Evolutionary conservation across 2,888 invertebrate genomes (phyloP), one percentile per base, ranked within the genome.

Genomic region (Horisme vitalbata): DNA sequence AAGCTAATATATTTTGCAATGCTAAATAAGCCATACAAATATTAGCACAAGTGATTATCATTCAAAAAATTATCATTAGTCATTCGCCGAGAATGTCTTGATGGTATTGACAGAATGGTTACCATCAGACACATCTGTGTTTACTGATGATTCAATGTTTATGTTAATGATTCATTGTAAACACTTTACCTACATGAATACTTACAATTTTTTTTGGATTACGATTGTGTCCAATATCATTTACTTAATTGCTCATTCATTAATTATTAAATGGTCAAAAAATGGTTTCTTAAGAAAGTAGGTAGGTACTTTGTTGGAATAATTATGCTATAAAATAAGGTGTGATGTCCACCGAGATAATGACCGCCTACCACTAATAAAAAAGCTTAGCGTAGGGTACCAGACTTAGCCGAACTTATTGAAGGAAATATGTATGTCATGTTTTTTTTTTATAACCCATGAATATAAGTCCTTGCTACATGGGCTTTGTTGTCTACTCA

Each of bases 141-240:
- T 63, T 59, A 27, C 33, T 38, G 38, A 65, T 75, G 78, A 79
- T 52, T 78, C 72, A 79, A 72, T 69, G 65, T 59, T 36, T 50
- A 50, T 31, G 49, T 62, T 59, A 65, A 64, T 75, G 78, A 79
- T 50, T 76, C 73, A 79, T 71, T 69, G 63, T 58, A 54, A 61
- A 69, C 68, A 72, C 60, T 69, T 59, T 14, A 30, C 18, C 28
- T n/a, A n/a, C n/a, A n/a, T n/a, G n/a, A n/a, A n/a, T n/a, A n/a
- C n/a, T n/a, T n/a, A n/a, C n/a, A n/a, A n/a, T n/a, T n/a, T n/a
- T 15, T 20, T 41, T 41, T 12, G 9, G 21, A 9, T 4, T 26
- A 14, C 11, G 6, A 11, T 10, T 10, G 27, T 28, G 7, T 32
- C 20, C 27, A 20, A 26, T 28, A 41, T 27, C 14, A 23, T 27